Evolutionary conservation across 2,888 invertebrate species (phyloP), one percentile per base, ranked within the genome.

Genomic region (Rotaria sp.): DNA sequence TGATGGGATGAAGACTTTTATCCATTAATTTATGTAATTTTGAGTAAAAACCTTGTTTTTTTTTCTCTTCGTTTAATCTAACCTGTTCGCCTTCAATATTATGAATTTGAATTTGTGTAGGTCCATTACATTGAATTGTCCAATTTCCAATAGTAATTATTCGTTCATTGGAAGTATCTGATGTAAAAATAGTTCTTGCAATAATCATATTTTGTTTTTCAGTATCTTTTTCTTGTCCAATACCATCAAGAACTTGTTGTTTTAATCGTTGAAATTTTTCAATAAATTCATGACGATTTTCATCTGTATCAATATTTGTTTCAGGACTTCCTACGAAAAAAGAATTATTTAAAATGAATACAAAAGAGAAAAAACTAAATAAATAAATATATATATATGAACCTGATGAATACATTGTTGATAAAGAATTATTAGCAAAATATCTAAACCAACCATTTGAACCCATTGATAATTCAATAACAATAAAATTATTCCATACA

Each of bases 361-460:
- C n/a, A n/a, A n/a, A n/a, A n/a, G n/a, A n/a, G n/a, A n/a, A n/a
- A n/a, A n/a, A n/a, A n/a, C n/a, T n/a, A 24, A 38, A 24, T 2
- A 24, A 74, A 41, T 30, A 21, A 52, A 24, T 52, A 21, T 52
- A 52, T 7, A 52, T 2, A 59, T n/a, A n/a, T 11, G 26, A 96
- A 87, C 98, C 98, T 90, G 96, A 96, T 52, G 96, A 96, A 92
- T 98, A 98, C 97, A 98, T 97, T 8, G 98, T 97, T 84, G 96
- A 96, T 88, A 98, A 93, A 92, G 97, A 97, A 41, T 96, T 96
- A 92, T 98, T 97, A 75, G 97, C 93, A 90, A 98, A 95, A 92
- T 97, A 98, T 87, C 97, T 93, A 92, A 99, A 97, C 98, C 98
- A 98, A 55, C 98, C 98, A 91, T 98, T 99, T 89, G 96, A 96